A percentile compares a stretch with the other conserved stretches of the same genome.
These are phyloP conservation scores for Manacus vitellinus DNA, from an alignment of 2,113 vertebrate species.

Conservation along the genomic window DNA sequence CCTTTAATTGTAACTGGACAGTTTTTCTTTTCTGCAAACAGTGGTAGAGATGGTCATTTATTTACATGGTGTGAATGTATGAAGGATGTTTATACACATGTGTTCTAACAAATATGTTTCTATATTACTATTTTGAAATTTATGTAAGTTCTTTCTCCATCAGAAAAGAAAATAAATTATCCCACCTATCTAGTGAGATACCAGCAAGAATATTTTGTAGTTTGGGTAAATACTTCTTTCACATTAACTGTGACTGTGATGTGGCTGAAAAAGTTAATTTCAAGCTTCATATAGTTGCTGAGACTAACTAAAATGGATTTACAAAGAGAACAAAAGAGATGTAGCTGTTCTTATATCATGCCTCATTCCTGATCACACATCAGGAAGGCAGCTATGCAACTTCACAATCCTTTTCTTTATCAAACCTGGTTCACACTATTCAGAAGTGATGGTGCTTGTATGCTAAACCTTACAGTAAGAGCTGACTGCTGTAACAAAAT, in stretches of 20 bases:
- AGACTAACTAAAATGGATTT: neutral
- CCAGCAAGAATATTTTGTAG: neutral
- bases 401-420: neutral
- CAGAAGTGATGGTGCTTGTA: neutral
- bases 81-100: rapidly evolving
- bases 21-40: neutral
- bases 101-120: neutral
- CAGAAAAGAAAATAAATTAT: neutral
- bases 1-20: neutral
- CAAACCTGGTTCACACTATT: neutral
- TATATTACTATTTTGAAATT: neutral
- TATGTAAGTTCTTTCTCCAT: neutral
- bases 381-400: neutral
- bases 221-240: neutral
- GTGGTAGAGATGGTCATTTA: neutral
- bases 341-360: neutral
- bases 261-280: neutral
- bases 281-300: neutral
- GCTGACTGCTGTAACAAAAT: neutral
- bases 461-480: neutral
- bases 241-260: neutral
- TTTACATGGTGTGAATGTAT: neutral
- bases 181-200: neutral
- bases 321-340: neutral
- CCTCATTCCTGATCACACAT: neutral